Base-by-base conservation (phyloP, 1,140 invertebrate genomes). In the Drosophila punjabiensis region DNA sequence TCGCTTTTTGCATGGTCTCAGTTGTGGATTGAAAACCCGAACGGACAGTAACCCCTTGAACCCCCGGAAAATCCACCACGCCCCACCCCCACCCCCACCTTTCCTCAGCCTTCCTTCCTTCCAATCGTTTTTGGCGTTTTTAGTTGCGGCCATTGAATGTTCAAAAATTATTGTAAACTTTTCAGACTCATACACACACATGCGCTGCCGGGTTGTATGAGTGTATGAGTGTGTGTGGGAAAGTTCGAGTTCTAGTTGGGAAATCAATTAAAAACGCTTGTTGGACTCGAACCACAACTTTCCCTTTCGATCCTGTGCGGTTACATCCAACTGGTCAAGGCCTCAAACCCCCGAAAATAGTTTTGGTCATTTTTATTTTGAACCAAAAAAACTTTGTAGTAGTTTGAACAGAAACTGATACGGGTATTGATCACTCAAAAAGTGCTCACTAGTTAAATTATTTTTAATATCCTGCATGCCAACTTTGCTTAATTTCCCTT, bases 81-180 rank as follows among this genome's bases (percentile, higher is more conserved):
- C 24, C 10, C 3, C 24, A 24, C 24, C 24, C 10, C 3, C 24
- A 24, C 24, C 24, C 24, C 24, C 24, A 24, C 24, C 24, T 24
- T 24, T 24, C 16, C 39, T 7, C 30, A 8, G 30, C 55, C 64
- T n/a, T 10, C 50, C 64, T n/a, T 10, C 50, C 58, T 71, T 48
- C 64, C 82, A 76, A 81, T 86, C 65, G 81, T 66, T 85, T 89
- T 85, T 85, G 86, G 86, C 85, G 86, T 90, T 90, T 89, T 89
- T 89, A 89, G 86, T 79, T 85, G 82, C 81, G 82, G 67, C 85
- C 88, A 85, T 89, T 89, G 81, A 82, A 89, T 89, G 85, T 90
- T 88, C 79, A 74, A 85, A 87, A 89, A 89, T 89, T 89, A 89
- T 89, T 90, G 85, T 90, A 89, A 89, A 89, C 85, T 89, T 89